Conservation (phyloP, 1,140 invertebrate genomes). For the Lucilia sericata region DNA sequence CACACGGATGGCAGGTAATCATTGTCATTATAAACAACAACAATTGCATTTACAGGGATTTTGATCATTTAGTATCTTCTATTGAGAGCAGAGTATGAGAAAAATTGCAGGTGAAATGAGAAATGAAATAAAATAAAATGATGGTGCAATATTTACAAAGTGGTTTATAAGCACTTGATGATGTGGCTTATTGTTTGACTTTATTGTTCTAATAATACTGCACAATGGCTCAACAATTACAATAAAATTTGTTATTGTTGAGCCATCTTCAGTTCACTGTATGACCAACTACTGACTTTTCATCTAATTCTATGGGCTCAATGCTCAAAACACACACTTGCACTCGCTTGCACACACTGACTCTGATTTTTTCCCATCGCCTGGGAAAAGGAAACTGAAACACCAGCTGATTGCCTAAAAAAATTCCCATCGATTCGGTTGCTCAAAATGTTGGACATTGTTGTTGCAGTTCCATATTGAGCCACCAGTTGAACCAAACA, state of each 20-base stretch:
- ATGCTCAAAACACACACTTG: background rate
- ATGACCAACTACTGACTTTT: slow-evolving; percentile 43
- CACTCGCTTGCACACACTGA: background rate
- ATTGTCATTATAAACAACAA: background rate
- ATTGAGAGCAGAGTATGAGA: background rate
- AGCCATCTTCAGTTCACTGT: slow-evolving; percentile 36
- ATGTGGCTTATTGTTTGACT: slow-evolving; percentile 33
- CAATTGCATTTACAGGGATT: background rate
- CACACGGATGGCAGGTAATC: slow-evolving; percentile 27
- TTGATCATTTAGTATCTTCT: background rate
- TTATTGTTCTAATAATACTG: background rate
- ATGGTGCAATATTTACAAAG: background rate
- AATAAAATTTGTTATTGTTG: slow-evolving; percentile 20
- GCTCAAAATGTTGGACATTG: background rate
- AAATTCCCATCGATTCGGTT: slow-evolving; percentile 2
- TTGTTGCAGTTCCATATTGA: slow-evolving; percentile 8
- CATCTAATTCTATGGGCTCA: background rate
- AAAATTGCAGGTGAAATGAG: slow-evolving; percentile 39
- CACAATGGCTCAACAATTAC: background rate
- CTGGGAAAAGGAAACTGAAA: slow-evolving; percentile 18
- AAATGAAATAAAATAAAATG: slow-evolving; percentile 4
- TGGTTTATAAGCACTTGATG: slow-evolving; percentile 35
- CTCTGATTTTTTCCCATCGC: slow-evolving; percentile 7
- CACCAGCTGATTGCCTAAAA: slow-evolving; percentile 34
- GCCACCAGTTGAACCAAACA: slow-evolving; percentile 32